phyloP scores from a whole-genome alignment of 2,888 invertebrate species.

The Frankliniella fusca region DNA sequence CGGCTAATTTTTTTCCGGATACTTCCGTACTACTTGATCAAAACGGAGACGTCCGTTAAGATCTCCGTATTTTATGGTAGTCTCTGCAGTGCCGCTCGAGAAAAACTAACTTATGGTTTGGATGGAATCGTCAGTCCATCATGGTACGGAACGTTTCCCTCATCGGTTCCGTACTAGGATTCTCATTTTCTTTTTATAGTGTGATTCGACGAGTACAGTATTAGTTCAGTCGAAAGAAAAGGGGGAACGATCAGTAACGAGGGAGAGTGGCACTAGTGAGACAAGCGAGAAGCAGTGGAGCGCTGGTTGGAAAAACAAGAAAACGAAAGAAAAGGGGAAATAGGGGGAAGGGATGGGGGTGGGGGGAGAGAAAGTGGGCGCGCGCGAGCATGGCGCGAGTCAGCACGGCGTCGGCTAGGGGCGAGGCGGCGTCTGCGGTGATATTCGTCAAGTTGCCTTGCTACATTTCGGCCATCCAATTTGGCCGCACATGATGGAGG shows the following conservation, averaged over 20 bases:
- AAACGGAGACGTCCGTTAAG: no score
- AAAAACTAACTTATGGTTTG: no score
- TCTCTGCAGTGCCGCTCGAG: no score
- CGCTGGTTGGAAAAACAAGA: not conserved
- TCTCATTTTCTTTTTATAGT: no score
- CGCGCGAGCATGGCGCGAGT: not conserved
- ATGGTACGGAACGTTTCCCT: no score
- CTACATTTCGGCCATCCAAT: slow-evolving; percentile 22
- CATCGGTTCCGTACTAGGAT: no score
- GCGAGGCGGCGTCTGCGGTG: slow-evolving; percentile 21
- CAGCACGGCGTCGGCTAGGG: not conserved
- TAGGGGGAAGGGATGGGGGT: not conserved
- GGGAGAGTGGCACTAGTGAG: not conserved
- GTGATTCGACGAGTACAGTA: no score
- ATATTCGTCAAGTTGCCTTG: slow-evolving; percentile 25
- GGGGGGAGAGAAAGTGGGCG: not conserved
- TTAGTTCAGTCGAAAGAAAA: not conserved
- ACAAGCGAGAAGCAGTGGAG: not conserved
- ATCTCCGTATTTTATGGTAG: no score
- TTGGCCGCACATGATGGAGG: slow-evolving; percentile 16
- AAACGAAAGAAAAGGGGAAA: not conserved
- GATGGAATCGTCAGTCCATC: no score
- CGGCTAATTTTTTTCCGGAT: no score
- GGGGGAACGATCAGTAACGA: not conserved
- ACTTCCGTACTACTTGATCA: no score